phyloP scores from a whole-genome alignment of 2,797 vertebrate species.

The Tamandua tetradactyla region DNA sequence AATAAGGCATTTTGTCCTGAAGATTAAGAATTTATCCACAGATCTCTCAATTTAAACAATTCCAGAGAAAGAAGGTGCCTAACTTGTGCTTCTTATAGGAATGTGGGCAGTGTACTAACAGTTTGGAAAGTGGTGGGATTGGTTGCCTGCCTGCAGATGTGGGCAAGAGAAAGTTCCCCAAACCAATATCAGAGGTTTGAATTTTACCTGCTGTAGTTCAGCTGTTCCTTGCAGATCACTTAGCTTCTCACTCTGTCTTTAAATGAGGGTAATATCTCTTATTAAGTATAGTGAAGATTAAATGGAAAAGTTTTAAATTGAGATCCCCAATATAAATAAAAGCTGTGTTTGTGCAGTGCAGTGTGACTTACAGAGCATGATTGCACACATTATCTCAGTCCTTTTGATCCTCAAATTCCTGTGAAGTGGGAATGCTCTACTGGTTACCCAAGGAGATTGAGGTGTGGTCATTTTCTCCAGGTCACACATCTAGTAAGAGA shows the following conservation, averaged over 20 bases:
- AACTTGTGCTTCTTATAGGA: not conserved
- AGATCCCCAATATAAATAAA: not conserved
- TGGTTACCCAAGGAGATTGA: not conserved
- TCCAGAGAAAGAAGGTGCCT: not conserved
- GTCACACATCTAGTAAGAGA: not conserved
- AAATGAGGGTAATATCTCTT: not conserved
- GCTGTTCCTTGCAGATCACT: not conserved
- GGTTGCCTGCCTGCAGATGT: not conserved
- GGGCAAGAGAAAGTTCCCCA: not conserved
- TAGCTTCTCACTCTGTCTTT: not conserved
- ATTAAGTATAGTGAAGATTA: not conserved
- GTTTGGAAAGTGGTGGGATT: no score
- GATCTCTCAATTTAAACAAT: constrained; percentile 52
- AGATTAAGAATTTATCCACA: constrained; percentile 37
- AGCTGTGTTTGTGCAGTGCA: not conserved
- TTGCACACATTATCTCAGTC: not conserved
- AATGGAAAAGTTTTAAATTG: not conserved
- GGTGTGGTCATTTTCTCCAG: not conserved
- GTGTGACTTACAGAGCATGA: not conserved
- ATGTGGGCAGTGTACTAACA: not conserved
- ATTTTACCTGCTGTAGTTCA: not conserved
- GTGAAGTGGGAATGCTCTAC: not conserved
- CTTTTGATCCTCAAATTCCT: not conserved
- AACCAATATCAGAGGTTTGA: not conserved
- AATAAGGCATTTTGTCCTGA: constrained; percentile 52